Base-by-base conservation (phyloP, 2,113 vertebrate genomes). In the Hippocampus barbouri region DNA sequence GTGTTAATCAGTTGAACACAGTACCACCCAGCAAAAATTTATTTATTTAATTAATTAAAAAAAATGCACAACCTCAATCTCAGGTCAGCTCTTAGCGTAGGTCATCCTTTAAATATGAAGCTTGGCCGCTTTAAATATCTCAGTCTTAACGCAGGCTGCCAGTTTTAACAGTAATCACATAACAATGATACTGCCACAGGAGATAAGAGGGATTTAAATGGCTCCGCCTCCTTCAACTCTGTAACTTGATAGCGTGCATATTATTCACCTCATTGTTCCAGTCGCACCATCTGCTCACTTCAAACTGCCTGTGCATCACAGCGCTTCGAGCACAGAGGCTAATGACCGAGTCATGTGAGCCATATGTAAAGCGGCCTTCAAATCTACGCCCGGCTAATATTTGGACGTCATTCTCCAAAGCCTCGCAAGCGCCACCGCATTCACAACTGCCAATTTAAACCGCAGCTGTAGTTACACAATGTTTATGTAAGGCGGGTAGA, bases 241-340 rank as follows among this genome's bases (percentile, higher is more conserved):
- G 75, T 77, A 77, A 66, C 73, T 78, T 51, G 61, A 83, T 71
- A 59, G 71, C 65, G 73, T 76, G 78, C 66, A 41, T 79, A 75
- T 81, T 57, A 60, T 71, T 85, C 83, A 83, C 74, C 71, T 80
- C 73, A 79, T 79, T 87, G 79, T 87, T 82, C 67, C 79, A 69
- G 62, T 72, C 66, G 54, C 74, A 53, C 66, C 82, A 85, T 79
- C 81, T 88, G 87, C 68, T 86, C 77, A 61, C 69, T 82, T 74
- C 74, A 62, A 76, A 66, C 76, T 27, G 51, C 59, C 67, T 65
- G 68, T 60, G 73, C 76, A 80, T 81, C 70, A 61, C 71, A 43
- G 49, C 30, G 64, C 18, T 74, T 53, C 65, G 67, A 54, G 70
- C 71, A 72, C 49, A 40, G 60, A 72, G 71, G 68, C 79, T 74